Conservation (phyloP, 2,888 invertebrate species). For the Acanthococcus lagerstroemiae region DNA sequence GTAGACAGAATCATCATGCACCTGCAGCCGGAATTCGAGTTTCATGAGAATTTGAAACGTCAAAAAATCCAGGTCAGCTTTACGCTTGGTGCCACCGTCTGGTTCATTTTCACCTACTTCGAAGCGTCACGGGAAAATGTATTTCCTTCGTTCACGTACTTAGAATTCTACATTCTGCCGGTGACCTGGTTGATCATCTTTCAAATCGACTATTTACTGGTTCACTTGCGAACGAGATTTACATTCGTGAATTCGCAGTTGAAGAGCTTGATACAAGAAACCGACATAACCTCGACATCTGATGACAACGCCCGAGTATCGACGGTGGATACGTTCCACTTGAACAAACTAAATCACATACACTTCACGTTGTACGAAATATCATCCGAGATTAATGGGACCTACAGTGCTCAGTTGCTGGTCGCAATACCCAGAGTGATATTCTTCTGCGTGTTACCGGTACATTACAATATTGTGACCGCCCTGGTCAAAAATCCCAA, state of each 20-base stretch:
- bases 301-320: neutral
- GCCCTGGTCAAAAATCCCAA: slow-evolving; percentile 28
- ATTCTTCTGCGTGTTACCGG: slow-evolving; percentile 32
- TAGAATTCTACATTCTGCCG: slow-evolving; percentile 32
- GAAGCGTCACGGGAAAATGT: slow-evolving; percentile 25
- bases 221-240: slow-evolving; percentile 30
- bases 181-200: slow-evolving; percentile 32
- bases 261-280: slow-evolving; percentile 11
- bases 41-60: slow-evolving; percentile 9
- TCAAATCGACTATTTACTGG: slow-evolving; percentile 32
- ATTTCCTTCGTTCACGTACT: slow-evolving; percentile 31
- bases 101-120: slow-evolving; percentile 23
- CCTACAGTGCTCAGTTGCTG: slow-evolving; percentile 31
- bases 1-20: slow-evolving; percentile 23
- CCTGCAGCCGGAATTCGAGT: slow-evolving; percentile 24
- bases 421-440: slow-evolving; percentile 31
- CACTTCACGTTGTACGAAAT: slow-evolving; percentile 29
- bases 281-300: neutral
- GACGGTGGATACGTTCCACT: neutral
- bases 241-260: slow-evolving; percentile 29
- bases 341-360: slow-evolving; percentile 25
- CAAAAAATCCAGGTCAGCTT: slow-evolving; percentile 19
- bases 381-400: slow-evolving; percentile 26
- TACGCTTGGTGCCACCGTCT: slow-evolving; percentile 3
- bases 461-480: slow-evolving; percentile 33